Conservation (phyloP, 1,140 invertebrate species). For the Bombus affinis region DNA sequence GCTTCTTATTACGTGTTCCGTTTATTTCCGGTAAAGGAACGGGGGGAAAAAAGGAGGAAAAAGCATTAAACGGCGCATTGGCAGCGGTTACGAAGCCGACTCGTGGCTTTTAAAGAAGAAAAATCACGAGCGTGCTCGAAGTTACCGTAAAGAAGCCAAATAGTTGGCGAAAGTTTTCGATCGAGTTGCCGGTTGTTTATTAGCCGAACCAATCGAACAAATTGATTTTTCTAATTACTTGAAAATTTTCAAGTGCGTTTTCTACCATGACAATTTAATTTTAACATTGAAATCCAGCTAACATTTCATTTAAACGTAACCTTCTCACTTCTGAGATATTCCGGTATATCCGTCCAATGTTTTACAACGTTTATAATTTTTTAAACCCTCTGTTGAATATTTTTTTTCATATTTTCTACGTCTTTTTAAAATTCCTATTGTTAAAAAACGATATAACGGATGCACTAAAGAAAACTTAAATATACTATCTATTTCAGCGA, state of each 20-base stretch:
- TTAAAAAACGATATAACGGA: too few species aligned
- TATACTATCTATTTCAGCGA: too few species aligned
- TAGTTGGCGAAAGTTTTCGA: constrained; percentile 5
- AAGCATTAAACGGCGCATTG: constrained; percentile 3
- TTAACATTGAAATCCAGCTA: neutral
- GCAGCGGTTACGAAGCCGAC: constrained; percentile 7
- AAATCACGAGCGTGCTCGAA: constrained; percentile 9
- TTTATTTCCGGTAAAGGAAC: neutral
- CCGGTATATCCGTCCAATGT: too few species aligned
- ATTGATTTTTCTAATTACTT: neutral
- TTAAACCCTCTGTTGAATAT: too few species aligned
- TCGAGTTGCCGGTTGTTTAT: neutral
- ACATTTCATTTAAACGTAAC: neutral
- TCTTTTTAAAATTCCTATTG: too few species aligned
- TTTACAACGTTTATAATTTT: too few species aligned
- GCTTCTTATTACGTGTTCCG: constrained; percentile 41
- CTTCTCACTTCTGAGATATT: neutral
- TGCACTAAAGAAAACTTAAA: too few species aligned
- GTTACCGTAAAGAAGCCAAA: neutral
- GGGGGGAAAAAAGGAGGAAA: neutral
- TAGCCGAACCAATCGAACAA: neutral
- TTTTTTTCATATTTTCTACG: too few species aligned
- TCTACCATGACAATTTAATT: neutral
- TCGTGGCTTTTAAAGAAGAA: constrained; percentile 5
- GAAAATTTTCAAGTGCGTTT: too few species aligned